Base-by-base conservation (phyloP, 2,888 invertebrate species). In the Gibbula magus region DNA sequence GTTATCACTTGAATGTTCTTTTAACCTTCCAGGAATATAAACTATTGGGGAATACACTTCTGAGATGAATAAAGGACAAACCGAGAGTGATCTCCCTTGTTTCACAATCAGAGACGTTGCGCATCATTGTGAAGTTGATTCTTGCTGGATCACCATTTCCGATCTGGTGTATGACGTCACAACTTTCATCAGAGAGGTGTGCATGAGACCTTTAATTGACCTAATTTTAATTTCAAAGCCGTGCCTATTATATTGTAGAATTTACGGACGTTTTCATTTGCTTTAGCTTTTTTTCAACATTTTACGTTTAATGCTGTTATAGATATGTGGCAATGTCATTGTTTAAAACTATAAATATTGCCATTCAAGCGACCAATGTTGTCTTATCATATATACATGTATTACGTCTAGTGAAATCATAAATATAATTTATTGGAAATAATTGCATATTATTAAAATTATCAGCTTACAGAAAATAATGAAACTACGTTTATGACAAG, bases 81-180 rank as follows among this genome's bases (percentile, higher is more conserved):
- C 13, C 35, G 66, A 77, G 29, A 77, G 32, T 20, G 20, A 3
- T 54, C 25, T 75, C 4, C 77, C 45, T 32, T 7, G 20, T 10
- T 87, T 73, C 84, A 85, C 88, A 8, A 78, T 87, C 22, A 79
- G 73, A 7, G 90, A 91, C 25, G 89, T 91, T 10, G 74, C 84
- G 5, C 76, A 87, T n/a, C 91, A 91, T 83, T 84, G 88, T 77
- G 86, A 86, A 39, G 53, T 77, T 22, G 66, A 45, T n/a, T 91
- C 91, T 10, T 94, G 95, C 32, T 95, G 96, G 94, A 93, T 96
- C 81, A 94, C 96, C 82, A 95, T 97, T 85, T 95, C 96, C 92
- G 95, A 96, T 90, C 95, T 95, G 86, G 96, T 96, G 0, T 97
- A 96, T 93, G 95, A 97, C 93, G 95, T 97, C 80, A 92, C 92